Evolutionary conservation across 2,888 invertebrate species (phyloP).

Genomic region (Parthenolecanium corni): DNA sequence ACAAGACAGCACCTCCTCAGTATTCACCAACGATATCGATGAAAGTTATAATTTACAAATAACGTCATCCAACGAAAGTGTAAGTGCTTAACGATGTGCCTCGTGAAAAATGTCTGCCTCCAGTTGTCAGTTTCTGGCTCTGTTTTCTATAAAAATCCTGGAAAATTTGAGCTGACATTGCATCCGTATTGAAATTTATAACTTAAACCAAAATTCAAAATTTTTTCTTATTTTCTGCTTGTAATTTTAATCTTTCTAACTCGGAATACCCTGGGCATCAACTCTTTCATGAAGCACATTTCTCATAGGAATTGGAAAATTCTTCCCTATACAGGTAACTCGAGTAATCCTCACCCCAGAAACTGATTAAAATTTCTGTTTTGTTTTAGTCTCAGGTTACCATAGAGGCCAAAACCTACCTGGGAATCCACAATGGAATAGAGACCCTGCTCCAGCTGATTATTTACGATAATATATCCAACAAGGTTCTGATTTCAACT

Average conservation of each 20-base stretch:
- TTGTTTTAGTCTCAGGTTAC: conserved; percentile 41
- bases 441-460: conserved; percentile 65
- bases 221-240: not conserved
- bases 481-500: conserved; percentile 49
- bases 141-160: too few relatives aligned
- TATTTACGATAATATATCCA: conserved; percentile 52
- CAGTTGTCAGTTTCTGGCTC: not conserved
- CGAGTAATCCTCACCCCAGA: not conserved
- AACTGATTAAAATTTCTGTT: not conserved
- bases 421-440: conserved; percentile 61
- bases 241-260: not conserved
- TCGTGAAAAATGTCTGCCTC: not conserved
- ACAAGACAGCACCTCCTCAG: conserved; percentile 7
- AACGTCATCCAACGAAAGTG: not conserved
- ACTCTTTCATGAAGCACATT: not conserved
- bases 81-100: not conserved
- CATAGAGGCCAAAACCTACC: conserved; percentile 49
- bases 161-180: too few relatives aligned
- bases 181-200: not conserved
- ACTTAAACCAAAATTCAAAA: not conserved
- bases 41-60: conserved; percentile 51
- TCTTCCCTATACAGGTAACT: not conserved
- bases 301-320: not conserved
- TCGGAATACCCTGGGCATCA: not conserved
- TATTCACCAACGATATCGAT: conserved; percentile 50